Base-by-base conservation (phyloP, 2,888 invertebrate species). In the Sericinus montela region DNA sequence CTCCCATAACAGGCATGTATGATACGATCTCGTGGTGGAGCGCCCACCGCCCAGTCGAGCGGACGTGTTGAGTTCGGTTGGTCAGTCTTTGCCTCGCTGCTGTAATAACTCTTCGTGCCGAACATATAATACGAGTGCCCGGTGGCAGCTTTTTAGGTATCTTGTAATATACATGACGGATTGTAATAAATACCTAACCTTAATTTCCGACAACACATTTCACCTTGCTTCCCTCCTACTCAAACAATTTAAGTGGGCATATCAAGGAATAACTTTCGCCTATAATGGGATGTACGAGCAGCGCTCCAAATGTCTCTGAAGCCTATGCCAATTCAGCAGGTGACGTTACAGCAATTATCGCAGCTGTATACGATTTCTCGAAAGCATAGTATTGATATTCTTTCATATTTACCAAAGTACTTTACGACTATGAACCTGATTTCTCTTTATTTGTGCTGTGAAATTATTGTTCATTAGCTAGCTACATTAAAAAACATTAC, bases 251-350 rank as follows among this genome's bases (percentile, higher is more conserved):
- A 19, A 19, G 5, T 19, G 19, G 5, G 2, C 19, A 19, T 2
- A 19, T 19, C 5, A 54, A 56, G 44, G 53, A 48, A 52, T 57
- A 49, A 15, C 54, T 55, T 60, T 56, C 51, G 63, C 60, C 63
- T 72, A 79, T 55, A 69, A 88, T 88, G 87, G 87, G 87, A 65
- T 88, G 87, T 75, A 85, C 84, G 43, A 85, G 83, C 76, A 88
- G 87, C 74, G 69, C 79, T 65, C 79, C 76, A 65, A 80, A 69
- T 54, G 74, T 76, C 65, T 53, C 66, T 38, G 65, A 73, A 35
- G 55, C 70, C 57, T 68, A 68, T 52, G 54, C 67, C 45, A 72
- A 69, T 62, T 73, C 79, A 75, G 78, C 82, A 76, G 60, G 65
- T 60, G 49, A 49, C 34, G 19, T 36, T 10, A 32, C 32, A 32